Evolutionary conservation across 2,113 vertebrate species (phyloP).

Genomic region (Laterallus jamaicensis): DNA sequence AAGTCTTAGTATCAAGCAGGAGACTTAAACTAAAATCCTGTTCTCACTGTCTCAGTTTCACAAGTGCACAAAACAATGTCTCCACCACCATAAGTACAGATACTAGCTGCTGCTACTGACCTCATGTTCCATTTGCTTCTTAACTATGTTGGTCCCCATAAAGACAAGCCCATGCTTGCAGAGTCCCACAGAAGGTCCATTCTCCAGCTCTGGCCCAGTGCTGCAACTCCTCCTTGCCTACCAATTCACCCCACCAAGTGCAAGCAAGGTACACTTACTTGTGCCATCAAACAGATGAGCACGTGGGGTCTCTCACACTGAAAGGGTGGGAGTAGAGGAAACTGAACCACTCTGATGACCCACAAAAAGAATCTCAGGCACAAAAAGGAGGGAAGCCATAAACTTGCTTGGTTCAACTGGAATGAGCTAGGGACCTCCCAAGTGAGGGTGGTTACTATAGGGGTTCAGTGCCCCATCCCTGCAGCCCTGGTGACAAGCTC

Average conservation of each 20-base stretch:
- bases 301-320: neutral
- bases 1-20: neutral
- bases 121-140: neutral
- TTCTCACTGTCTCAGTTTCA: neutral
- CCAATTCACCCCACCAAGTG: neutral
- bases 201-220: neutral
- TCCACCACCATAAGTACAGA: neutral
- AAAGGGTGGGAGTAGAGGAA: neutral
- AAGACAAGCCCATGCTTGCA: neutral
- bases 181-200: neutral
- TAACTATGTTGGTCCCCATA: neutral
- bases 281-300: neutral
- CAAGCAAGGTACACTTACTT: neutral
- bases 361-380: neutral
- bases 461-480: neutral
- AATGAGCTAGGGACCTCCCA: neutral
- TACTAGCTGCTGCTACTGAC: neutral
- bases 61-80: neutral
- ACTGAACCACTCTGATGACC: neutral
- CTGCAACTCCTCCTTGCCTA: neutral
- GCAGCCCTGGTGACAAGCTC: neutral
- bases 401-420: neutral
- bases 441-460: neutral
- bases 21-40: neutral
- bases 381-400: neutral